These are phyloP conservation scores for Polypterus bichir DNA, from an alignment of 2,113 vertebrate genomes.

Conservation along the genomic window DNA sequence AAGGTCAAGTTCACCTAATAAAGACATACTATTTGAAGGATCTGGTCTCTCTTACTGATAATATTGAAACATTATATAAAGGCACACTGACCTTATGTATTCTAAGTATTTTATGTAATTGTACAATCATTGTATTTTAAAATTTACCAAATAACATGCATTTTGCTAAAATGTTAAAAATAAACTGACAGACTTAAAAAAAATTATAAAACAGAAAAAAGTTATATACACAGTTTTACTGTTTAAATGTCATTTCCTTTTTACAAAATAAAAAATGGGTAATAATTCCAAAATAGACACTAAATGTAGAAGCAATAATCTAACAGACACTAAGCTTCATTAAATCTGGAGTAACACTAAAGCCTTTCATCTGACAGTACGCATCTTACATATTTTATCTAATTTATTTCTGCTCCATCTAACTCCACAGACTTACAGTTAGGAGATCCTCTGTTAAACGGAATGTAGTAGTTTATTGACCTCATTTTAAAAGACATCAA, in stretches of 20 bases:
- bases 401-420: constrained; percentile 31
- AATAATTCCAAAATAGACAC: neutral
- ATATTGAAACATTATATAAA: too few relatives aligned
- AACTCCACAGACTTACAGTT: constrained; percentile 23
- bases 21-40: too few relatives aligned
- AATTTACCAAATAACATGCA: too few relatives aligned
- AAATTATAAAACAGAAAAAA: neutral
- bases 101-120: too few relatives aligned
- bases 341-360: constrained; percentile 28
- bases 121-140: too few relatives aligned
- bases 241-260: too few relatives aligned
- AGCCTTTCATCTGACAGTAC: constrained; percentile 29
- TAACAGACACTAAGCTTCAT: constrained; percentile 21
- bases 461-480: constrained; percentile 23
- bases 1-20: too few relatives aligned
- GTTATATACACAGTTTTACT: neutral
- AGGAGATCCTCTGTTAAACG: constrained; percentile 27
- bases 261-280: too few relatives aligned
- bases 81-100: too few relatives aligned
- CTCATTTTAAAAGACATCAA: constrained; percentile 20
- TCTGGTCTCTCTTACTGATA: too few relatives aligned
- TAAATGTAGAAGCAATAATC: neutral
- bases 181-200: too few relatives aligned
- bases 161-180: too few relatives aligned
- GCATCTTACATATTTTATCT: constrained; percentile 35